phyloP scores from a whole-genome alignment of 2,113 vertebrate genomes.

The Mystacornis crossleyi region DNA sequence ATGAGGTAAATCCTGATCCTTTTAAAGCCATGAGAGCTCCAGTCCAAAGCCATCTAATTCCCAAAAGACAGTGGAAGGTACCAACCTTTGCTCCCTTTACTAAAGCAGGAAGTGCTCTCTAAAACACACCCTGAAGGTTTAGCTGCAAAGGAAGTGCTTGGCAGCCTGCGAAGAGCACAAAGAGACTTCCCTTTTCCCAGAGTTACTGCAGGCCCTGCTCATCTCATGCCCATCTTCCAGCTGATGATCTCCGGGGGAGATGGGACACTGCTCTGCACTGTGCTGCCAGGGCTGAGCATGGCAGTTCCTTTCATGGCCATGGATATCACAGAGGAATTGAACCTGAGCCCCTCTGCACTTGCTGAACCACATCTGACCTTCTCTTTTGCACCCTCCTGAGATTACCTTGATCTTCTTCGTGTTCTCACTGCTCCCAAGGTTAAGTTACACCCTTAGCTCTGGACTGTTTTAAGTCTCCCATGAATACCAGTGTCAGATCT shows the following conservation, averaged over 20 bases:
- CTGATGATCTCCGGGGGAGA: neutral
- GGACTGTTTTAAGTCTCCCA: constrained; percentile 66
- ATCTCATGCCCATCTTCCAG: neutral
- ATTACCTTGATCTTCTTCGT: constrained; percentile 24
- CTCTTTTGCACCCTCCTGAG: neutral
- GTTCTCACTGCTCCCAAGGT: neutral
- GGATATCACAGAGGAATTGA: neutral
- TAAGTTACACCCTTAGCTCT: constrained; percentile 7
- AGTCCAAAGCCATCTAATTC: neutral
- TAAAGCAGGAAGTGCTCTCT: neutral
- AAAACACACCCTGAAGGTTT: neutral
- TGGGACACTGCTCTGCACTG: neutral
- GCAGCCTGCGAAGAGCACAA: neutral
- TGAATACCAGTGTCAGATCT: constrained; percentile 54
- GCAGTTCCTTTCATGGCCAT: neutral
- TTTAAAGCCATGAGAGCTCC: neutral
- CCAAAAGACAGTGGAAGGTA: neutral
- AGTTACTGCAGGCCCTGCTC: neutral
- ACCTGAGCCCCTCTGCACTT: neutral
- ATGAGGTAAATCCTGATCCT: neutral
- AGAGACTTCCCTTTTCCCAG: neutral
- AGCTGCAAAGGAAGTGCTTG: neutral
- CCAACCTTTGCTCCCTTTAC: neutral
- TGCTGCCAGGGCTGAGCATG: neutral
- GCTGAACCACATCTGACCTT: constrained; percentile 34